Percentiles rank a stretch among this genome's conserved stretches.
Evolutionary conservation across 2,113 vertebrate species (phyloP).

Genomic region (Chamaetylas fuelleborni): DNA sequence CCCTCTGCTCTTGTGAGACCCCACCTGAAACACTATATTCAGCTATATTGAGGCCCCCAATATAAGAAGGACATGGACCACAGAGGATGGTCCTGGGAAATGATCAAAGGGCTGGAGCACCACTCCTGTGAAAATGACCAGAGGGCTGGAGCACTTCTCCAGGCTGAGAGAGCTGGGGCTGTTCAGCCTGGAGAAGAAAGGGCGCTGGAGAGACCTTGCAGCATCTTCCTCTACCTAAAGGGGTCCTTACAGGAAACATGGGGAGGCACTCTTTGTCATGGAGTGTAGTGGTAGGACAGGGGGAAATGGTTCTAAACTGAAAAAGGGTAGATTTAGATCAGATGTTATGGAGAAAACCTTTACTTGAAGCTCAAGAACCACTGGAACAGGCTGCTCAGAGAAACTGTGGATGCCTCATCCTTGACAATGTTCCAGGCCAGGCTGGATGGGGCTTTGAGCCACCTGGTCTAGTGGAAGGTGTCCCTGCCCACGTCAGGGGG

Average conservation of each 20-base stretch:
- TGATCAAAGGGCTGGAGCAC: background rate
- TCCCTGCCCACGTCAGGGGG: background rate
- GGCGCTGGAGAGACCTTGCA: background rate
- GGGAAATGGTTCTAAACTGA: background rate
- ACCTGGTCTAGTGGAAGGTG: background rate
- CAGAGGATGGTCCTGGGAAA: background rate
- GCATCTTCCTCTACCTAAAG: background rate
- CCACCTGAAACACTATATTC: background rate
- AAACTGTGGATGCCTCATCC: background rate
- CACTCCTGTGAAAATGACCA: background rate
- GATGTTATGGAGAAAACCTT: background rate
- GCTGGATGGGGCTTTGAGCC: background rate
- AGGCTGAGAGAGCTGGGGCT: background rate
- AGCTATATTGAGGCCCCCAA: background rate
- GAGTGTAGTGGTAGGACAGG: background rate
- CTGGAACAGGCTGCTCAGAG: background rate
- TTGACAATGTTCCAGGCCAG: background rate
- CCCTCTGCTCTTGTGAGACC: background rate
- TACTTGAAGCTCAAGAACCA: fast-evolving
- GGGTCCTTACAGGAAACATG: background rate
- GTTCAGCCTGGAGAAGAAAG: background rate
- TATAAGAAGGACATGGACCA: background rate
- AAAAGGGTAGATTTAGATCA: background rate
- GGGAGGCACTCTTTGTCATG: background rate
- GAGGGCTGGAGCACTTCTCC: background rate